phyloP scores from a whole-genome alignment of 2,888 invertebrate genomes.

The Meganola albula region DNA sequence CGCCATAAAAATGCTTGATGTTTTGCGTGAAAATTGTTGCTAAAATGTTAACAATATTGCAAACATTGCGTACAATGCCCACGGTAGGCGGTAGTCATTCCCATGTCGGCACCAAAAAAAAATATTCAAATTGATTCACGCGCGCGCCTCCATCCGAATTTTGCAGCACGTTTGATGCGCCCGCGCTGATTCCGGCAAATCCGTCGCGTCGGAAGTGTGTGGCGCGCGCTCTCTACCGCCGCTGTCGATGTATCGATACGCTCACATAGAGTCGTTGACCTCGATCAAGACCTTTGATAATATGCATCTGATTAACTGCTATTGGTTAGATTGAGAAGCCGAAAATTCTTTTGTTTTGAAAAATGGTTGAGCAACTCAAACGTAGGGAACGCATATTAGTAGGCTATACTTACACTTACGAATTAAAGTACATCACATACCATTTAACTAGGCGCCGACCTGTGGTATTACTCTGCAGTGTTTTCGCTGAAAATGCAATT shows the following conservation, averaged over 20 bases:
- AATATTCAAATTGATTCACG: constrained; percentile 76
- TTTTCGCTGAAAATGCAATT: constrained; percentile 59
- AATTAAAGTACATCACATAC: no score
- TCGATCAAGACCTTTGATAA: constrained; percentile 65
- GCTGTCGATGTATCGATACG: constrained; percentile 67
- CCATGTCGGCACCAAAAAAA: constrained; percentile 68
- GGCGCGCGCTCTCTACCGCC: constrained; percentile 59
- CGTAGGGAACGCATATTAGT: no score
- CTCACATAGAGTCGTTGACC: constrained; percentile 65
- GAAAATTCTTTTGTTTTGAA: no score
- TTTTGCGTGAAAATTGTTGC: constrained; percentile 35
- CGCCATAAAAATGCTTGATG: constrained; percentile 56
- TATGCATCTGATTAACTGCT: constrained; percentile 50
- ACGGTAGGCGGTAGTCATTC: constrained; percentile 51
- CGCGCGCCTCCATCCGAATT: constrained; percentile 72
- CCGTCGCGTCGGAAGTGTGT: constrained; percentile 77
- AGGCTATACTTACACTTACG: no score
- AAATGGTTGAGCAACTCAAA: no score
- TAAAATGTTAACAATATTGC: constrained; percentile 26
- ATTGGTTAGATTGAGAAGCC: constrained; percentile 55
- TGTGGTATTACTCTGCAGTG: no score
- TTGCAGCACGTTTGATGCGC: constrained; percentile 74
- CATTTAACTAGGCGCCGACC: no score
- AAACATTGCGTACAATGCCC: constrained; percentile 33
- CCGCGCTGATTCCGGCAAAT: constrained; percentile 77